Percentiles rank a stretch among this genome's conserved stretches.
Conservation (phyloP, 2,888 invertebrate species). For the Caenorhabditis panamensis region DNA sequence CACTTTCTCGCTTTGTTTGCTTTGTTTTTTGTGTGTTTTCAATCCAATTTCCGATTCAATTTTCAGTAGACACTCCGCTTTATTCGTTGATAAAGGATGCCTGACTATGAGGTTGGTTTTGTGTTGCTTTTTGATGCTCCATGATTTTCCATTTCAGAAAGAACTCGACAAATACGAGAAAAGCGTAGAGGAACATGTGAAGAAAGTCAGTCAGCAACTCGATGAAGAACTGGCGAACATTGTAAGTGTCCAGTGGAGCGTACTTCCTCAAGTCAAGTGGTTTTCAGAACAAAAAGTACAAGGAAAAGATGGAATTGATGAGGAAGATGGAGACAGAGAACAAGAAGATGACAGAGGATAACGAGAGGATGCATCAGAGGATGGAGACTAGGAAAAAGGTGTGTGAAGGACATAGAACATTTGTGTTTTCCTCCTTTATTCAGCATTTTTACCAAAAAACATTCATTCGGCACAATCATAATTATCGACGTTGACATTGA, state of each 20-base stretch:
- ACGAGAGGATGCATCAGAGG: conserved; percentile 26
- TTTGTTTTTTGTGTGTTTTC: conserved; percentile 1
- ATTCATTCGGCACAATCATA: conserved; percentile 1
- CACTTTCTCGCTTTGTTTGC: conserved; percentile 3
- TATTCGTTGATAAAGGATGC: conserved; percentile 15
- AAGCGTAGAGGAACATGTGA: conserved; percentile 53
- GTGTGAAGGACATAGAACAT: background rate
- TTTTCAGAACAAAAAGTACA: conserved; percentile 37
- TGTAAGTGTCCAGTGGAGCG: no score
- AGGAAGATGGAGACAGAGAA: conserved; percentile 44
- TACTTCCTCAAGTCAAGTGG: background rate
- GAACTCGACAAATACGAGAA: conserved; percentile 55
- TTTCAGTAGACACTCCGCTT: background rate
- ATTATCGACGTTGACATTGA: background rate
- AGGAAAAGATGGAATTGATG: conserved; percentile 38
- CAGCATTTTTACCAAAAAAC: background rate
- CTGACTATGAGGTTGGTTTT: conserved; percentile 39
- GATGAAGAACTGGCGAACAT: conserved; percentile 48
- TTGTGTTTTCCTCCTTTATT: background rate
- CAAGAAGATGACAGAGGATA: conserved; percentile 32
- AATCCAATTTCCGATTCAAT: conserved; percentile 1
- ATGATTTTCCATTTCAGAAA: conserved; percentile 31
- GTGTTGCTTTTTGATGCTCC: background rate
- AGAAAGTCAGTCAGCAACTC: conserved; percentile 47
- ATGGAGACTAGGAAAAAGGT: conserved; percentile 40